Conservation (phyloP, 2,797 vertebrate genomes). For the Chelon labrosus region DNA sequence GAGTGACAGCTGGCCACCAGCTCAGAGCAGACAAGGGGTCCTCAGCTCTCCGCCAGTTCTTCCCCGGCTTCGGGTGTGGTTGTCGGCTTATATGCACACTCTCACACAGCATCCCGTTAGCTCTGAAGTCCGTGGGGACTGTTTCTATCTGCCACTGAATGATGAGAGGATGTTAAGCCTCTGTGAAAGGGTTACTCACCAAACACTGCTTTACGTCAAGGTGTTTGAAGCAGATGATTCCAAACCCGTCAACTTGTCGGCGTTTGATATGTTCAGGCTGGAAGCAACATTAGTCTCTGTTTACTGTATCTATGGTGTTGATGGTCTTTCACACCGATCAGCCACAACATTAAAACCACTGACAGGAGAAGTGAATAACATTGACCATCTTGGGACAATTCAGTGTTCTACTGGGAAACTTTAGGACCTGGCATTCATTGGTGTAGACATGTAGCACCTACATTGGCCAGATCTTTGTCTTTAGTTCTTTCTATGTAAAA, state of each 20-base stretch:
- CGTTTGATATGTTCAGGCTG: conserved; percentile 11
- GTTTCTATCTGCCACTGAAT: conserved; percentile 29
- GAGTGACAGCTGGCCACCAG: conserved; percentile 64
- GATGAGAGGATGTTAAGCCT: conserved; percentile 47
- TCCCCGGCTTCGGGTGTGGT: conserved; percentile 58
- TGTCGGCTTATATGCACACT: conserved; percentile 19
- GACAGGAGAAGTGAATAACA: too few species aligned
- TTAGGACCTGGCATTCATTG: too few species aligned
- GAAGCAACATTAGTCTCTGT: neutral
- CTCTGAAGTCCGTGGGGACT: conserved; percentile 2
- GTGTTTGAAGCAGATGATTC: conserved; percentile 45
- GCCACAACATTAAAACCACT: too few species aligned
- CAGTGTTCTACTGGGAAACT: too few species aligned
- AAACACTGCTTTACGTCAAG: conserved; percentile 9
- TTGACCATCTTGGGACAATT: too few species aligned
- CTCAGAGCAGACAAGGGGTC: conserved; percentile 36
- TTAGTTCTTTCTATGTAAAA: too few species aligned
- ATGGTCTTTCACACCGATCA: too few species aligned
- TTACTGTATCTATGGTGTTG: neutral
- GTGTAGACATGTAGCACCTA: too few species aligned
- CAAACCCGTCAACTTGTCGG: conserved; percentile 8
- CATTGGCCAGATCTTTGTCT: too few species aligned
- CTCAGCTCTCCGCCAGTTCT: conserved; percentile 40
- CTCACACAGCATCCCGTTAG: conserved; percentile 13
- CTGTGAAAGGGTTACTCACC: conserved; percentile 42